Base-by-base conservation (phyloP, 2,113 vertebrate species). In the Paedocypris sp. region DNA sequence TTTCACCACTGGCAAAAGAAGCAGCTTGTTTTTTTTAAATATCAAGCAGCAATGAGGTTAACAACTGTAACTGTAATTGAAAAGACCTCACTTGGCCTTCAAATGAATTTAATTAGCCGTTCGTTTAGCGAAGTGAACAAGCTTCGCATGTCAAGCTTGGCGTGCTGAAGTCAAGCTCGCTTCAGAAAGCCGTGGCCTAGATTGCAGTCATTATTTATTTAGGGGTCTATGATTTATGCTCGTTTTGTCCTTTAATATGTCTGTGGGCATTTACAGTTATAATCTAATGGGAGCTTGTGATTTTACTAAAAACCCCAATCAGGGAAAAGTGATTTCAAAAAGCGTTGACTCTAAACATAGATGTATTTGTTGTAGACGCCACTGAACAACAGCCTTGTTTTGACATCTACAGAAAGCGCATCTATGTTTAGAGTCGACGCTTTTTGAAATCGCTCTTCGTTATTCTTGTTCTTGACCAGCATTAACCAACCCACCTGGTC, bases 191-290 rank as follows among this genome's bases (percentile, higher is more conserved):
- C 26, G 28, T 51, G 22, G 26, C 38, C 29, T 45, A 41, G 16
- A 50, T 22, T 13, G 15, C 26, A 58, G 29, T 36, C 25, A 42
- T 43, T 23, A 58, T 41, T 39, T 42, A 66, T 57, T 57, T 48
- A 39, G 38, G 45, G 31, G 19, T 23, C 23, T 41, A 33, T 51
- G 52, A 66, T 57, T 68, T 62, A 68, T 13, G 35, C 43, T 33
- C 32, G 43, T 19, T 43, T 26, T 62, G 51, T 28, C 39, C 47
- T 46, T 11, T 28, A 46, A 31, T 45, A 32, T 42, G 13, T n/a
- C 16, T 54, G 12, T 32, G 32, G 41, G 20, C 51, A 22, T 58
- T 58, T 20, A 39, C n/a, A 45, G 8, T 29, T 5, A 11, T 43
- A 12, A 42, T 33, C 19, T 25, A 42, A 62, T 36, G 18, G 38